Base-by-base conservation (phyloP, 2,797 vertebrate genomes). In the Hoplostethus atlanticus region DNA sequence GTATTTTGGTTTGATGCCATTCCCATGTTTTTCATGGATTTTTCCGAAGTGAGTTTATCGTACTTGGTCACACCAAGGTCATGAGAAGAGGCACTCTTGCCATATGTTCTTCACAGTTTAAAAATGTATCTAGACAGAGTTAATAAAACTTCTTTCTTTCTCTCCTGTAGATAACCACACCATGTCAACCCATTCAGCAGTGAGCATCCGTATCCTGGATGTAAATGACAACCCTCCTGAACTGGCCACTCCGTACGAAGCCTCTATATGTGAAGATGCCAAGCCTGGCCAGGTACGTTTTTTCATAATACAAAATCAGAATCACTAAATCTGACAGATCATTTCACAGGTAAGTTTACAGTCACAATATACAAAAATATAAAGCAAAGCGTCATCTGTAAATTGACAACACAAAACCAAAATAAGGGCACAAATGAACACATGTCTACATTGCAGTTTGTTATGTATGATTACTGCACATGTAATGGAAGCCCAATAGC, bases 141-240 rank as follows among this genome's bases (percentile, higher is more conserved):
- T 15, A 0, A 60, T 46, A 6, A 50, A 7, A 61, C 67, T 71
- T 75, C n/a, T 28, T 28, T 70, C 28, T 16, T 28, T 79, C 16
- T 79, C 17, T 70, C 76, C 51, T 90, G 1, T 87, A 99, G 98
- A 97, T 90, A 98, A 98, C 84, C 95, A 94, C 25, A 94, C 95
- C 1, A 97, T 98, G 94, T 92, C 93, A 0, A 97, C 97, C 0
- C 93, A 96, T 80, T 93, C 95, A 0, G 91, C 92, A n/a, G 94
- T 99, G 57, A 96, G 96, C 55, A 98, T 99, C 84, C 96, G 97
- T 30, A 99, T 99, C 90, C 93, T 99, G 90, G 98, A 99, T 0
- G 97, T 99, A 68, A 99, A 99, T 0, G 98, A 99, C 92, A 99
- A 99, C 74, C 97, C 98, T 0, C 98, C 98, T 0, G 97, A 99